These are phyloP conservation scores for Beris chalybata DNA, from an alignment of 2,888 invertebrate genomes.

Conservation along the genomic window DNA sequence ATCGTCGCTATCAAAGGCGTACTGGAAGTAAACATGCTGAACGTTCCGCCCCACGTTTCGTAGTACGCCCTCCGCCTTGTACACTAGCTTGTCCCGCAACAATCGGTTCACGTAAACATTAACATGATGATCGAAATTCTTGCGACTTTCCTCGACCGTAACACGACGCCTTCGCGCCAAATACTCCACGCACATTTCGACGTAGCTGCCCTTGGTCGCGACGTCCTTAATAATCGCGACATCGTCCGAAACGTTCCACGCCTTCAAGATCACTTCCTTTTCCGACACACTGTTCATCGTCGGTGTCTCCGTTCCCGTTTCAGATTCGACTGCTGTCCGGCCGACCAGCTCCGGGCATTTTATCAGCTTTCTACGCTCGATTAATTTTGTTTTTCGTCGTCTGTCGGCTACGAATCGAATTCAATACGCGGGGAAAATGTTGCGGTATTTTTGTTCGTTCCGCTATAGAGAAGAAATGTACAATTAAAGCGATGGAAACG, in stretches of 20 bases:
- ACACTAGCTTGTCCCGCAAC: slow-evolving; percentile 51
- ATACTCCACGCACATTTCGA: slow-evolving; percentile 51
- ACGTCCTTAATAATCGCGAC: slow-evolving; percentile 42
- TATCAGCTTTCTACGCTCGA: slow-evolving; percentile 18
- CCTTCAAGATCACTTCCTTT: slow-evolving; percentile 49
- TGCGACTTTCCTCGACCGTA: slow-evolving; percentile 44
- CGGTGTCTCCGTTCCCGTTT: neutral
- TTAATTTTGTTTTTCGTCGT: slow-evolving; percentile 18
- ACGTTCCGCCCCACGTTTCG: slow-evolving; percentile 51
- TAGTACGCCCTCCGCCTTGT: slow-evolving; percentile 50
- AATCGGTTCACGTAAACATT: slow-evolving; percentile 51
- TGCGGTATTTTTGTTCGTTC: neutral
- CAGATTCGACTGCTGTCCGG: neutral
- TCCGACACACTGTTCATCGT: slow-evolving; percentile 6
- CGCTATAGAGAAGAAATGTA: too few species aligned
- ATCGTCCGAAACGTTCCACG: slow-evolving; percentile 45
- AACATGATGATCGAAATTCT: slow-evolving; percentile 52
- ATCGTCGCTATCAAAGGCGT: slow-evolving; percentile 64
- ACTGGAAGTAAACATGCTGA: slow-evolving; percentile 52
- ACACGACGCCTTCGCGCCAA: slow-evolving; percentile 46
- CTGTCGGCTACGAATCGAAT: neutral
- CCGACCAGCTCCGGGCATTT: slow-evolving; percentile 4
- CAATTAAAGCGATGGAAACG: too few species aligned
- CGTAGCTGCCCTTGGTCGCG: slow-evolving; percentile 55
- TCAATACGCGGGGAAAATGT: neutral